Evolutionary conservation across 2,797 vertebrate genomes (phyloP).

Genomic region (Neosalanx taihuensis): DNA sequence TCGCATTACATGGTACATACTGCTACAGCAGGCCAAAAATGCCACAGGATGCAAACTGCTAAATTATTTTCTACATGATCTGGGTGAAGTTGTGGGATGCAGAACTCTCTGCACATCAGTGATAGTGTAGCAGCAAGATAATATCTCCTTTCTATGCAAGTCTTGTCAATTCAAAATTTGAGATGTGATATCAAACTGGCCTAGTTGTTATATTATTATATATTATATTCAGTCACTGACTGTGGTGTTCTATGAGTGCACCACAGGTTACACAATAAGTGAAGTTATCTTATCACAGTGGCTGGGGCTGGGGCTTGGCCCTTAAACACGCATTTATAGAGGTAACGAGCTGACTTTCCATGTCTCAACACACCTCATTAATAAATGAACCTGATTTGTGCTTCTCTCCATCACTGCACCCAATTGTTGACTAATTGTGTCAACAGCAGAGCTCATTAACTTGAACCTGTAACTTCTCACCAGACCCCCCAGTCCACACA

Average conservation of each 20-base stretch:
- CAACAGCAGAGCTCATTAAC: conserved; percentile 63
- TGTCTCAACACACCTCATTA: conserved; percentile 47
- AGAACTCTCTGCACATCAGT: too few relatives aligned
- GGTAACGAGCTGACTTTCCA: conserved; percentile 13
- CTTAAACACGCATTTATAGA: background rate
- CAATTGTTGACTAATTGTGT: conserved; percentile 54
- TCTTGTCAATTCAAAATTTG: background rate
- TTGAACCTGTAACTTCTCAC: conserved; percentile 11
- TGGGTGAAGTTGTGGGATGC: background rate
- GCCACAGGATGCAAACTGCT: too few relatives aligned
- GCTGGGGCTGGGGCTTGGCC: conserved; percentile 10
- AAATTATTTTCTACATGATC: too few relatives aligned
- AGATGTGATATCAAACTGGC: background rate
- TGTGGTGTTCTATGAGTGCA: background rate
- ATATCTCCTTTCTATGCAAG: too few relatives aligned
- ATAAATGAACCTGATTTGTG: conserved; percentile 43
- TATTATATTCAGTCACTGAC: background rate
- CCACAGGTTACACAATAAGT: background rate
- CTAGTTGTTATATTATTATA: background rate
- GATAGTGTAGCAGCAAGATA: too few relatives aligned
- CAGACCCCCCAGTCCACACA: conserved; percentile 26
- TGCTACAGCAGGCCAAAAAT: too few relatives aligned
- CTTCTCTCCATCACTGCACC: conserved; percentile 38
- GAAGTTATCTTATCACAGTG: conserved; percentile 23
- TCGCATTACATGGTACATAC: background rate